phyloP scores from a whole-genome alignment of 1,140 invertebrate species.

The Rhyacophila brunnea region DNA sequence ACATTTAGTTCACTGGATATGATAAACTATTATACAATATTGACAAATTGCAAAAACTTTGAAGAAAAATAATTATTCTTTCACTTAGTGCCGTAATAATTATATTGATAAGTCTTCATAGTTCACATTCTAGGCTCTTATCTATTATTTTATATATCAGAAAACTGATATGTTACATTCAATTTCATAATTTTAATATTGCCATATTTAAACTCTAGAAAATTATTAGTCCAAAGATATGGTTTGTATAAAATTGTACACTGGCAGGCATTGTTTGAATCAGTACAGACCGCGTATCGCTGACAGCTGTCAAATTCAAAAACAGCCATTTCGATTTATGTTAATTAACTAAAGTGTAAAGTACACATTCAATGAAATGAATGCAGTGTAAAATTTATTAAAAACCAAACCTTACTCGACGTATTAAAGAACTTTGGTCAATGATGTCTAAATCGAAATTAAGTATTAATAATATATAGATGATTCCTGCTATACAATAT shows the following conservation, averaged over 20 bases:
- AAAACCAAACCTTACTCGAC: conserved; percentile 11
- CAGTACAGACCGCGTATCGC: no score
- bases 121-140: not conserved
- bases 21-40: not conserved
- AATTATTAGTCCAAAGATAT: not conserved
- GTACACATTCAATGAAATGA: not conserved
- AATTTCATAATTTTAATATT: conserved; percentile 22
- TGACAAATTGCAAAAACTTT: no score
- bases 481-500: not conserved
- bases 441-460: conserved; percentile 22
- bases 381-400: conserved; percentile 11
- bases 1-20: not conserved
- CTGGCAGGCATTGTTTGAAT: not conserved
- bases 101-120: no score
- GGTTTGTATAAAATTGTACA: not conserved
- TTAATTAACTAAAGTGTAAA: not conserved
- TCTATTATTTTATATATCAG: conserved; percentile 11
- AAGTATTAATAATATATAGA: not conserved
- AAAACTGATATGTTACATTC: conserved; percentile 24
- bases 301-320: no score
- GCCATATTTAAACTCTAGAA: conserved; percentile 14
- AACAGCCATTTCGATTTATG: no score
- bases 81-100: no score
- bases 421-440: conserved; percentile 34
- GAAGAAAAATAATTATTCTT: no score